Conservation (phyloP, 1,140 invertebrate genomes). For the Araneus ventricosus region DNA sequence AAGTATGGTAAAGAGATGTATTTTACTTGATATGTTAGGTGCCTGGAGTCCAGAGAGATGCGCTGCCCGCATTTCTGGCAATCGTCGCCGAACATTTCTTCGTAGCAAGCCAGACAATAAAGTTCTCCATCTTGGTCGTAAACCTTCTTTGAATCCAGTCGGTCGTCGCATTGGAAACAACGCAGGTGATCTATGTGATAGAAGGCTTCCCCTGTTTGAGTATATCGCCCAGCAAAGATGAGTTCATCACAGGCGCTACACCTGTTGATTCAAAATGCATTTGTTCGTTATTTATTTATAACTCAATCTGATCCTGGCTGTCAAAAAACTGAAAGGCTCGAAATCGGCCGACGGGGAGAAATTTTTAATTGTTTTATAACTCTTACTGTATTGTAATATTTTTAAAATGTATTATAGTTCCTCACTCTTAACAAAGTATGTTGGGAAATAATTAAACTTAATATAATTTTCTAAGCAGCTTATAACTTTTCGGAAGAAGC, state of each 20-base stretch:
- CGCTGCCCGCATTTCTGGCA: background rate
- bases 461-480: no score
- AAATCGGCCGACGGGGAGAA: no score
- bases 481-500: no score
- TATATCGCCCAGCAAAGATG: slow-evolving; percentile 3
- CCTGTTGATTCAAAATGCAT: background rate
- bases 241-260: slow-evolving; percentile 48
- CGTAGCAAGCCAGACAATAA: slow-evolving; percentile 29
- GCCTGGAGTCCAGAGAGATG: background rate
- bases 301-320: no score
- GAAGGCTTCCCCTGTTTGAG: background rate
- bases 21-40: background rate
- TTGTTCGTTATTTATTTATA: no score
- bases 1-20: no score
- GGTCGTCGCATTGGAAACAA: slow-evolving; percentile 19
- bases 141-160: background rate
- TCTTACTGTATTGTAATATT: no score
- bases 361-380: no score
- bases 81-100: background rate
- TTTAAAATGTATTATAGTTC: no score
- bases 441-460: no score
- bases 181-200: slow-evolving; percentile 39
- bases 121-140: slow-evolving; percentile 32
- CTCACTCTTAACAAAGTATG: no score
- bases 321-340: no score